Evolutionary conservation across 2,113 vertebrate species (phyloP).

Genomic region (Aphyosemion australe): DNA sequence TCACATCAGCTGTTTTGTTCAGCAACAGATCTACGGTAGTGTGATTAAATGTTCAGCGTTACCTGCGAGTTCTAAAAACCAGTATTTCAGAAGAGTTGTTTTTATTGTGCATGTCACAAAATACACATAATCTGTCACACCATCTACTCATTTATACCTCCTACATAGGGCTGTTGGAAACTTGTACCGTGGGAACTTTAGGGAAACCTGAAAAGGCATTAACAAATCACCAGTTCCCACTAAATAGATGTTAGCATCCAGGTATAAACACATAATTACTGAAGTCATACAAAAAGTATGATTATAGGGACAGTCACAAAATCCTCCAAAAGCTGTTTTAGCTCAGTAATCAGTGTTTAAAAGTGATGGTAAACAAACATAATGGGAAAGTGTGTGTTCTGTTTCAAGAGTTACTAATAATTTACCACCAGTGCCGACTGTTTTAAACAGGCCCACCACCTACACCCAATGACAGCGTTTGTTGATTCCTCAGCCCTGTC

Average conservation of each 20-base stretch:
- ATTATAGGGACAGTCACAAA: constrained; percentile 41
- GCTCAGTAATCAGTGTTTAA: constrained; percentile 55
- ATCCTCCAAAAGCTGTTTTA: constrained; percentile 10
- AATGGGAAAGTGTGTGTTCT: constrained; percentile 39
- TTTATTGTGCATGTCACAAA: not conserved
- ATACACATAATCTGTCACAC: too few species aligned
- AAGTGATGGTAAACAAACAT: constrained; percentile 32
- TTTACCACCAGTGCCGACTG: constrained; percentile 58
- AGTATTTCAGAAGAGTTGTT: not conserved
- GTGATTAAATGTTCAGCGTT: not conserved
- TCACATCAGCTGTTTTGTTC: constrained; percentile 22
- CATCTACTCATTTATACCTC: too few species aligned
- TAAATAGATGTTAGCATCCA: constrained; percentile 26
- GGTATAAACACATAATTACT: constrained; percentile 64
- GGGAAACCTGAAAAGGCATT: constrained; percentile 28
- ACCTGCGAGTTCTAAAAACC: not conserved
- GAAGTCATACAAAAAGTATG: constrained; percentile 49
- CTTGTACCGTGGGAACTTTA: constrained; percentile 33
- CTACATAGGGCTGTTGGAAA: constrained; percentile 16
- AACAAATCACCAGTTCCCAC: constrained; percentile 31
- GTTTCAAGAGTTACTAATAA: constrained; percentile 62
- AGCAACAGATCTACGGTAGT: constrained; percentile 6
- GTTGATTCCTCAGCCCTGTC: constrained; percentile 36
- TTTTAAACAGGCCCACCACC: constrained; percentile 38
- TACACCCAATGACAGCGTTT: constrained; percentile 52